Evolutionary conservation across 2,113 vertebrate genomes (phyloP).

Genomic region (Sprattus sprattus): DNA sequence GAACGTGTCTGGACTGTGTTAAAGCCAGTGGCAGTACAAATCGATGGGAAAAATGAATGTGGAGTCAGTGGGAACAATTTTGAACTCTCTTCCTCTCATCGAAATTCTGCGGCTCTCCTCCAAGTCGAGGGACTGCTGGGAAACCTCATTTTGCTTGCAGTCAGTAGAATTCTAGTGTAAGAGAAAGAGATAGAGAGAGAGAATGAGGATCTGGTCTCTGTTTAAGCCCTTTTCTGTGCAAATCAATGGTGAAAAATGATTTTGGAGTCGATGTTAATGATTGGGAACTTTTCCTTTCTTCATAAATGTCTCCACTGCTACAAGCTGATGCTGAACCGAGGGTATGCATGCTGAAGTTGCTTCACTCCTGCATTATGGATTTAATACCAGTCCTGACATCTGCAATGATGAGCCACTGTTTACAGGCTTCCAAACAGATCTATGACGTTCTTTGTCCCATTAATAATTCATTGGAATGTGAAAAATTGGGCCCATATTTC

Average conservation of each 20-base stretch:
- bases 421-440: not conserved
- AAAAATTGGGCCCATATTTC: not conserved
- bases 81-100: not conserved
- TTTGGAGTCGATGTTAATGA: not conserved
- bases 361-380: not conserved
- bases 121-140: not conserved
- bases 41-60: not conserved
- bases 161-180: not conserved
- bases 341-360: no score
- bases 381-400: not conserved
- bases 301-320: not conserved
- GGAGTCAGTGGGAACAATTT: not conserved
- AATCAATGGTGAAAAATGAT: constrained; percentile 29
- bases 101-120: not conserved
- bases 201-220: not conserved
- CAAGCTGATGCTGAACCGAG: not conserved
- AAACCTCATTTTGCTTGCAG: not conserved
- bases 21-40: not conserved
- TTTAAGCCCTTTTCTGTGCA: constrained; percentile 22
- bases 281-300: not conserved
- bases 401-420: not conserved
- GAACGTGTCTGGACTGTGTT: not conserved
- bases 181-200: not conserved
- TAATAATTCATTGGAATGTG: not conserved
- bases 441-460: not conserved